Evolutionary conservation across 2,113 vertebrate genomes (phyloP).

Genomic region (Zootoca vivipara): DNA sequence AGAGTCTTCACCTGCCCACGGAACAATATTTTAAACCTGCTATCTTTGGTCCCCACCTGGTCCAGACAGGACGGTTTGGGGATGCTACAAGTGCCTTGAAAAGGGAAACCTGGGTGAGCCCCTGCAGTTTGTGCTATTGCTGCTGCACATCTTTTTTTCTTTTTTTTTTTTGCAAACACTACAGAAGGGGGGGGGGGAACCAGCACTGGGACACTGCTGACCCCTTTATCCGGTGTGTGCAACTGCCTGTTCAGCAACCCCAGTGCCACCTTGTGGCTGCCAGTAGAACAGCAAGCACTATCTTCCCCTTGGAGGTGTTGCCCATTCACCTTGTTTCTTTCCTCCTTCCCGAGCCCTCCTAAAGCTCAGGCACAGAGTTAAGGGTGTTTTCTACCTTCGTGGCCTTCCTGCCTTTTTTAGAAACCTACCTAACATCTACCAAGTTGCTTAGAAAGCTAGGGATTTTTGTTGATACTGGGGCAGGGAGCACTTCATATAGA

Average conservation of each 20-base stretch:
- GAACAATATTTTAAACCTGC: not conserved
- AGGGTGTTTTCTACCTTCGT: too few species aligned
- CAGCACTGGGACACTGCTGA: not conserved
- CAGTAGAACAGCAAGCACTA: not conserved
- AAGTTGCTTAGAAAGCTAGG: not conserved
- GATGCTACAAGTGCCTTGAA: conserved; percentile 9
- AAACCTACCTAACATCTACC: not conserved
- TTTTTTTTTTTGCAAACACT: not conserved
- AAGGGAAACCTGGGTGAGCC: not conserved
- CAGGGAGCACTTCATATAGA: not conserved
- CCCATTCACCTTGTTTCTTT: not conserved
- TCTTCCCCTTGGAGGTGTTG: not conserved
- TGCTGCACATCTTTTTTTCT: not conserved
- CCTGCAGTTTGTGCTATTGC: not conserved
- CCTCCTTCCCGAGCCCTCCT: not conserved
- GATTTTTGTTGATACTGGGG: not conserved
- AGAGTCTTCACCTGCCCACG: not conserved
- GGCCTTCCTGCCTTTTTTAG: not conserved
- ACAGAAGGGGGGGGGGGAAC: too few species aligned
- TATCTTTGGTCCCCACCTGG: not conserved
- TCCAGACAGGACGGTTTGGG: not conserved
- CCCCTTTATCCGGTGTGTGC: too few species aligned
- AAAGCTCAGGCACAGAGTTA: too few species aligned
- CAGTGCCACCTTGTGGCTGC: not conserved
- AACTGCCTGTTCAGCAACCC: too few species aligned